These are phyloP conservation scores for Pantherophis guttatus DNA, from an alignment of 2,113 vertebrate species.

Conservation along the genomic window DNA sequence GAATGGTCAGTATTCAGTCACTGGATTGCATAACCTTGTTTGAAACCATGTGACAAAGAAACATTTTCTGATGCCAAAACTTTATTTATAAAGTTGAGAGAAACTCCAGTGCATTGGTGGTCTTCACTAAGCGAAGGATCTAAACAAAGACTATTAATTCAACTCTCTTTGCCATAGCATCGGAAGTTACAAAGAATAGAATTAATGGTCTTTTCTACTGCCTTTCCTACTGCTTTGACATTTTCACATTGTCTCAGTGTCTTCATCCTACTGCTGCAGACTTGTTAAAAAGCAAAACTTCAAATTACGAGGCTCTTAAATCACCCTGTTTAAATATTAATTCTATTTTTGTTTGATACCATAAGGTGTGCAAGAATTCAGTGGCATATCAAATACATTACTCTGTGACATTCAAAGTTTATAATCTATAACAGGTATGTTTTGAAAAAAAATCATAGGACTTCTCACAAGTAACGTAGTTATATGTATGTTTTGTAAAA, in stretches of 20 bases:
- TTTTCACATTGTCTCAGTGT: not conserved
- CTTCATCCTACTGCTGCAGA: not conserved
- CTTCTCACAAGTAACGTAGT: not conserved
- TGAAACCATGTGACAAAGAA: not conserved
- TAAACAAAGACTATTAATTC: not conserved
- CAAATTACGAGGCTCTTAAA: not conserved
- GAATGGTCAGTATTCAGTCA: not conserved
- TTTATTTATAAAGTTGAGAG: not conserved
- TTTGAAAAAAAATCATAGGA: not conserved
- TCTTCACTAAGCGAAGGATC: not conserved
- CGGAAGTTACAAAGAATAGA: not conserved
- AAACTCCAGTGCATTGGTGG: not conserved
- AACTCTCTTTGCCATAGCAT: not conserved
- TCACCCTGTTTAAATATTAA: not conserved
- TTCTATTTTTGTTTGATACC: constrained; percentile 5
- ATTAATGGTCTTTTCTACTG: not conserved
- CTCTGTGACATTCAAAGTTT: not conserved
- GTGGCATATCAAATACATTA: not conserved
- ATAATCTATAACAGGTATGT: not conserved
- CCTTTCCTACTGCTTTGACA: constrained; percentile 17
- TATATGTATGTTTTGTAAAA: constrained; percentile 16
- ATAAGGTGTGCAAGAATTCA: not conserved
- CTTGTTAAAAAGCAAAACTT: not conserved
- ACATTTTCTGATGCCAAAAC: not conserved
- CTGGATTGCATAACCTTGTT: not conserved